These are phyloP conservation scores for Vollenhovia emeryi DNA, from an alignment of 1,140 invertebrate genomes.

Conservation along the genomic window DNA sequence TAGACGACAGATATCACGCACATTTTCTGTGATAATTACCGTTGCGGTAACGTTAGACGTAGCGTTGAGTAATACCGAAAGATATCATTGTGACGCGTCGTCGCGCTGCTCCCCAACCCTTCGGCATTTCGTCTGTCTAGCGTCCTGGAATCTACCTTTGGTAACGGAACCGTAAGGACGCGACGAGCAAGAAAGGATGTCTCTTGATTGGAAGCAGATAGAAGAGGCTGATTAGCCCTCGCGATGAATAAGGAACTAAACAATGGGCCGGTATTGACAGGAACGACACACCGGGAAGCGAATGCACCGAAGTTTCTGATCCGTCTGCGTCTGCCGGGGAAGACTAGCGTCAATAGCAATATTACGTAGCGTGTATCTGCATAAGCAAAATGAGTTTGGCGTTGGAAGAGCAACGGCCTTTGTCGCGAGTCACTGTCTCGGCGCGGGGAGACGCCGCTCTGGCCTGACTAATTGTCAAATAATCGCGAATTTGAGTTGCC, in stretches of 20 bases:
- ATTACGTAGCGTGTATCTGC: background rate
- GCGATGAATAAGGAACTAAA: conserved; percentile 50
- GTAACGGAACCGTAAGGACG: background rate
- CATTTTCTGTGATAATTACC: background rate
- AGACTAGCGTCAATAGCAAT: conserved; percentile 10
- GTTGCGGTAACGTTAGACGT: background rate
- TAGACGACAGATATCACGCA: background rate
- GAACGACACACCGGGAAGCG: conserved; percentile 24
- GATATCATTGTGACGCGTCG: conserved; percentile 33
- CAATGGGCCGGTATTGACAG: conserved; percentile 43
- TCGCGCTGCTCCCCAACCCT: background rate
- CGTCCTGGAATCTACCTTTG: background rate
- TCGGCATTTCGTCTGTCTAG: conserved; percentile 9
- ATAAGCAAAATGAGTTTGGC: conserved; percentile 5
- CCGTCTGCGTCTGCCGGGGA: background rate
- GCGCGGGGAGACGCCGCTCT: background rate
- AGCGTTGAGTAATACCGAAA: conserved; percentile 12
- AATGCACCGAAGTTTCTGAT: conserved; percentile 14
- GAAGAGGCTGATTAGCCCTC: conserved; percentile 64
- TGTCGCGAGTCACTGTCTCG: background rate
- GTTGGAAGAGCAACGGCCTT: background rate
- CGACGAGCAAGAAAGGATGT: background rate
- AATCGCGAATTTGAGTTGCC: conserved; percentile 15
- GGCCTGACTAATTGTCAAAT: conserved; percentile 2
- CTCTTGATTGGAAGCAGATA: conserved; percentile 64